Base-by-base conservation (phyloP, 2,888 invertebrate species). In the Callosobruchus maculatus region DNA sequence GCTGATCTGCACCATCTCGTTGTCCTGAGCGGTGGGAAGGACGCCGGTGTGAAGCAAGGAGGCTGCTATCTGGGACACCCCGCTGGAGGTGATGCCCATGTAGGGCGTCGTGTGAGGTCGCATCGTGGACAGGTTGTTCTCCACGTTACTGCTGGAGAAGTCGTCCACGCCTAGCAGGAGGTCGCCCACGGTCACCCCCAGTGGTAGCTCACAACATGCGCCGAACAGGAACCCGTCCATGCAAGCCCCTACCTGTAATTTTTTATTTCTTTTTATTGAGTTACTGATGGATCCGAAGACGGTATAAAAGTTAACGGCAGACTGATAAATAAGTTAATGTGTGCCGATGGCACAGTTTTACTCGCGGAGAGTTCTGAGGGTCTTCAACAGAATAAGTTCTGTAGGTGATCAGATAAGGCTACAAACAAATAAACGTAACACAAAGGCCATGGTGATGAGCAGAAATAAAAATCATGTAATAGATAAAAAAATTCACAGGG, bases 171-270 rank as follows among this genome's bases (percentile, higher is more conserved):
- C 75, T 1, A 81, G 66, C 70, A 78, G 75, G 71, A 78, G 75
- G 7, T 79, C 80, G 22, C 82, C 82, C 0, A 79, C 75, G 22
- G 73, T 68, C 18, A 73, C 71, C 30, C 88, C 87, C 22, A 87
- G 89, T 78, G 91, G 91, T 26, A 96, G 89, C 82, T 94, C 93
- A 83, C 97, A 97, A 86, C 97, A 97, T 0, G 97, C 95, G 0
- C 97, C 97, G 82, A 96, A 96, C n/a, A 95, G 89, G 85, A 95
- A 95, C 0, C 97, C 95, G 82, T 97, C 96, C 93, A 96, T 95
- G 83, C 97, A 97, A 0, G 96, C 93, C 0, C 96, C 96, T 0
- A 49, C 49, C 49, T 49, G 49, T 26, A 26, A 13, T 49, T 13
- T 1, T 49, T 49, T 49, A 18, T 18, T 49, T n/a, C n/a, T n/a